Evolutionary conservation across 2,797 vertebrate species (phyloP).

Genomic region (Trichosurus vulpecula): DNA sequence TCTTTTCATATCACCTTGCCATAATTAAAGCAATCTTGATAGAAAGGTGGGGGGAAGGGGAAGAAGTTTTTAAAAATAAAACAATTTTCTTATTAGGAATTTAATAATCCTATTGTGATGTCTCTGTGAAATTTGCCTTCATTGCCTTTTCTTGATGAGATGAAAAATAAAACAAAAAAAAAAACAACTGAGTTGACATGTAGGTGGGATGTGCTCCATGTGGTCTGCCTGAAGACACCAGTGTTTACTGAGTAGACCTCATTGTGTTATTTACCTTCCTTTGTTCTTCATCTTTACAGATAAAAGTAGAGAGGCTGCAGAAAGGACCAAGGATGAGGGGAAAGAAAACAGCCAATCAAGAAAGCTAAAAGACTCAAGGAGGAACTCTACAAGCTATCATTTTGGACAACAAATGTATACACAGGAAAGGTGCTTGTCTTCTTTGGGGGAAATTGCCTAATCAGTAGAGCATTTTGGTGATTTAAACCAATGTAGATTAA

Average conservation of each 20-base stretch:
- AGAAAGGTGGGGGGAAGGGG: not conserved
- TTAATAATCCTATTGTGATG: not conserved
- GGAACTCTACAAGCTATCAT: not conserved
- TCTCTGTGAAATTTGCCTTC: not conserved
- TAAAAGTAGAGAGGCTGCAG: not conserved
- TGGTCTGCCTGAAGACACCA: not conserved
- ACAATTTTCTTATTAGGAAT: not conserved
- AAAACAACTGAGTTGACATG: not conserved
- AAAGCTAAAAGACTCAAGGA: not conserved
- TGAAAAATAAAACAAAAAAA: not conserved
- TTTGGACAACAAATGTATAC: not conserved
- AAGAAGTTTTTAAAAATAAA: not conserved
- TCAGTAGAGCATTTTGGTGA: not conserved
- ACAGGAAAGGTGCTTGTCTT: conserved; percentile 6
- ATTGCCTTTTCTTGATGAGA: not conserved
- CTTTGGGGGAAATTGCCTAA: not conserved
- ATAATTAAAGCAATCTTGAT: not conserved
- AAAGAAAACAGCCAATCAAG: not conserved
- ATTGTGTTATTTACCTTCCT: not conserved
- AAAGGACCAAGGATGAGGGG: not conserved
- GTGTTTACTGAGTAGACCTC: not conserved
- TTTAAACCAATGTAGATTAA: not conserved
- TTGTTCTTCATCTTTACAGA: conserved; percentile 42
- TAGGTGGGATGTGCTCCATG: not conserved
- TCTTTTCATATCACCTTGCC: conserved; percentile 27